Evolutionary conservation across 2,113 vertebrate genomes (phyloP), one percentile per base, ranked within the genome.

Genomic region (Siniperca chuatsi): DNA sequence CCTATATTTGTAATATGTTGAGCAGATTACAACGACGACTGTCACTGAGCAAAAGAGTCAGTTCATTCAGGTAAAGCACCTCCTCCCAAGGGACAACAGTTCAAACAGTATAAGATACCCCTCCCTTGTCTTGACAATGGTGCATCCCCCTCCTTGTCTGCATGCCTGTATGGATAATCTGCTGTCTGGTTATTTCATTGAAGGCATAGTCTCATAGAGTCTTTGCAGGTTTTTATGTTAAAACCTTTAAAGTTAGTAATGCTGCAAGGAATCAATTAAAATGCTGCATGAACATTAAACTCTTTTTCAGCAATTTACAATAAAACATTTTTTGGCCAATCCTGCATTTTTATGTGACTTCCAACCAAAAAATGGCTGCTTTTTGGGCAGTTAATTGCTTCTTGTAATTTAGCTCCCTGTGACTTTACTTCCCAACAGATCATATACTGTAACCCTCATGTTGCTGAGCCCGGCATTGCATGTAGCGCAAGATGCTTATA

Each of bases 1-100:
- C 82, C 85, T 96, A 91, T 95, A 86, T 96, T 89, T 92, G 48
- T 88, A 98, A 96, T 97, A 97, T 95, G 96, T 97, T 94, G 96
- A 83, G 97, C 96, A 95, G 97, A 96, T 83, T 89, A 96, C 88
- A 83, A 66, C 92, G 94, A 84, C 57, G 87, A 84, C 95, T 69
- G 5, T 96, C 90, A 91, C 96, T 80, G 95, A 97, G 79, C 95
- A 97, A 69, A 94, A 90, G 33, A 78, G 82, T 93, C 82, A 94
- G 90, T 37, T 21, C 61, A 23, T 20, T 76, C 92, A 97, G 97
- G 97, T 98, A 97, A 98, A 94, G 76, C 80, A 89, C 87, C 91
- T 64, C 83, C 69, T 84, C 73, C 80, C 73, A 69, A 55, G 1
- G 60, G 33, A 46, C 78, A 81, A 20, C n/a, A 79, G 54, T 78